Base-by-base conservation (phyloP, 2,113 vertebrate species). In the Gracilinanus agilis region DNA sequence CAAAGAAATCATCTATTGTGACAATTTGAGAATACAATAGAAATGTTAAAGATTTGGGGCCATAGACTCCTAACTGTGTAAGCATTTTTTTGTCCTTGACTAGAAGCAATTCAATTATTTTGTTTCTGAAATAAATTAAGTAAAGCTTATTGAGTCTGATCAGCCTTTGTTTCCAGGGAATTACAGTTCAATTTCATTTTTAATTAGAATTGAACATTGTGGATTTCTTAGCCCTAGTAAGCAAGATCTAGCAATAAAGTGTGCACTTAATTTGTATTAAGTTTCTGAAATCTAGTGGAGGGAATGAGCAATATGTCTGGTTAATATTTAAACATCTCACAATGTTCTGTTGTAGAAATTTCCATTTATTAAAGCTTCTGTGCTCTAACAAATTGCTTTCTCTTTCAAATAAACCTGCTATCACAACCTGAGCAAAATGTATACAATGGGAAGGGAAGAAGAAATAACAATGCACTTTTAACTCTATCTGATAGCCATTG, bases 151-250 rank as follows among this genome's bases (percentile, higher is more conserved):
- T 98, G 98, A 98, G 95, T 98, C 95, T 98, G 98, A 98, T 98
- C 97, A 97, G 94, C 93, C 92, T 92, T 94, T 97, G 95, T 98
- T 98, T 98, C 98, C 44, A 95, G 98, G 98, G 98, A 98, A 98
- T 97, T 98, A 97, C 97, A 98, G 97, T 98, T 99, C 98, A 98
- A 98, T 99, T 99, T 98, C 95, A 97, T 98, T 98, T 98, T 98
- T 98, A 99, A 99, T 99, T 98, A 98, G 98, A 98, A 98, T 97
- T 98, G 98, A 98, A 98, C 55, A 3, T 96, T 97, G 98, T 97
- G 97, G 97, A 97, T 98, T 98, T 98, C 97, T 98, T 98, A 98
- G 96, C 96, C 97, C 58, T 98, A 92, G 97, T 98, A 98, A 98
- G 98, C 98, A 98, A 98, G 97, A 98, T 98, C 94, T 97, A 97